phyloP scores from a whole-genome alignment of 2,797 vertebrate genomes.

The Sebastolobus altivelis region DNA sequence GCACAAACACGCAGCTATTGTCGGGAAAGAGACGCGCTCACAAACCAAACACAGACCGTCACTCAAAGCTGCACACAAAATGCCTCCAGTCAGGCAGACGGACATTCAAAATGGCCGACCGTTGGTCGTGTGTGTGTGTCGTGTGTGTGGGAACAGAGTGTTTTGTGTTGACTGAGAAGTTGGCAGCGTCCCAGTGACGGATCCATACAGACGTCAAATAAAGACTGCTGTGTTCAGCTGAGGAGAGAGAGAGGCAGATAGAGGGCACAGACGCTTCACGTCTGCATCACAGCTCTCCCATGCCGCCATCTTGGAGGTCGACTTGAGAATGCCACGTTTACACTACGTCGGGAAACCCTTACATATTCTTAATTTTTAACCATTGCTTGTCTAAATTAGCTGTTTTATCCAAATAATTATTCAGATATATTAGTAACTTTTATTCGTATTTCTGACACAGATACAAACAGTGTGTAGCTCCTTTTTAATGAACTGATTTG shows the following conservation, averaged over 20 bases:
- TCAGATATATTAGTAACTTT: background rate
- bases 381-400: background rate
- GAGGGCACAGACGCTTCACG: constrained; percentile 26
- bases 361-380: background rate
- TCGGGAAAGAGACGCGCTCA: constrained; percentile 27
- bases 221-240: constrained; percentile 63
- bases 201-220: constrained; percentile 73
- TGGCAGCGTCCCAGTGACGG: constrained; percentile 71
- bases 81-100: constrained; percentile 73
- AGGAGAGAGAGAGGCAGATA: constrained; percentile 21
- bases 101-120: constrained; percentile 72
- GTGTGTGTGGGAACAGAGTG: constrained; percentile 42
- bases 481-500: background rate
- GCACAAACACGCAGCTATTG: constrained; percentile 53
- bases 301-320: constrained; percentile 47
- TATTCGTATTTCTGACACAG: background rate
- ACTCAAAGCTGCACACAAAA: constrained; percentile 70
- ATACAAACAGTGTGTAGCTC: background rate
- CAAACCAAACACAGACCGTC: constrained; percentile 61
- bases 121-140: constrained; percentile 36
- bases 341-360: background rate
- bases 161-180: constrained; percentile 72
- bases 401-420: background rate
- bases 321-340: constrained; percentile 10
- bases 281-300: constrained; percentile 12